phyloP scores from a whole-genome alignment of 2,888 invertebrate species.

The Cactoblastis cactorum region DNA sequence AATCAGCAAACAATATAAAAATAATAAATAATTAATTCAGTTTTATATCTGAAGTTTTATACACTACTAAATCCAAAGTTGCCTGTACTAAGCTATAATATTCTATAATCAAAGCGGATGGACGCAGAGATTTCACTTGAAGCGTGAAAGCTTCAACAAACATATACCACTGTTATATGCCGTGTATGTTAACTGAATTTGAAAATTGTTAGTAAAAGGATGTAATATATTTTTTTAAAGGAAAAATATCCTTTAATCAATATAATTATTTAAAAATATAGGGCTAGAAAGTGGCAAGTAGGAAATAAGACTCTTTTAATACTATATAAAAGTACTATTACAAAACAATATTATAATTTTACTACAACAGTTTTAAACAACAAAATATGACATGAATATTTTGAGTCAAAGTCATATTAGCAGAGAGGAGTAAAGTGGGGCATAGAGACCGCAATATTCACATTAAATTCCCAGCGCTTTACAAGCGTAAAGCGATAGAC shows the following conservation, averaged over 20 bases:
- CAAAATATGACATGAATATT: background rate
- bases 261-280: too few species aligned
- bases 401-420: background rate
- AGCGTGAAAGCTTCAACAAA: conserved; percentile 13
- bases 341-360: too few species aligned
- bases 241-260: too few species aligned
- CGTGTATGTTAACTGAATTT: background rate
- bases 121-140: conserved; percentile 8
- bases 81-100: conserved; percentile 10
- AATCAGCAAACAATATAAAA: background rate
- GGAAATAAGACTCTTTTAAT: too few species aligned
- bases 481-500: conserved; percentile 7
- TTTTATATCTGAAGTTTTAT: background rate
- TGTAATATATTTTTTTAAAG: too few species aligned
- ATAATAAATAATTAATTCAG: too few species aligned
- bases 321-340: too few species aligned
- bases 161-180: background rate
- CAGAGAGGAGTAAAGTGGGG: conserved; percentile 7
- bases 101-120: conserved; percentile 13
- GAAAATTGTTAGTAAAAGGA: background rate
- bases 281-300: too few species aligned
- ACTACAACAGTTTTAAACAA: background rate
- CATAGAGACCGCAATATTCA: background rate
- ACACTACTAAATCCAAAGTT: conserved; percentile 7
- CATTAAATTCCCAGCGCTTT: conserved; percentile 4